A percentile compares a stretch with the other conserved stretches of the same genome.
phyloP scores from a whole-genome alignment of 1,140 invertebrate genomes.

The Carcinoscorpius rotundicauda region DNA sequence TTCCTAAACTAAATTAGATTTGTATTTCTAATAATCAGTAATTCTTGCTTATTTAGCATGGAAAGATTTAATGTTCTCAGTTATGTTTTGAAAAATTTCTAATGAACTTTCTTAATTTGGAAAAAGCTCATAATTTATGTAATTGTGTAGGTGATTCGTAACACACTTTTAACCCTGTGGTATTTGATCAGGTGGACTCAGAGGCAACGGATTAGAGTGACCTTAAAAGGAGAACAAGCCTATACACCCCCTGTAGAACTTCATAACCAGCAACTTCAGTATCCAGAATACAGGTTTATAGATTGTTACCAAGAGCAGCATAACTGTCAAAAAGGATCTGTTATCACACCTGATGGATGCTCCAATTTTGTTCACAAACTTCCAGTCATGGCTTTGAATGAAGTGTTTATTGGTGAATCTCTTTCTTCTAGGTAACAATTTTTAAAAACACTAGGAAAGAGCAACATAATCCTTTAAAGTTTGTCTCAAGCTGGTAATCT shows the following conservation, averaged over 20 bases:
- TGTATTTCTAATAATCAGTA: too few species aligned
- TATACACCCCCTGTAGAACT: slow-evolving; percentile 49
- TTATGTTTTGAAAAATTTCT: too few species aligned
- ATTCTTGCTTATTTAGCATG: too few species aligned
- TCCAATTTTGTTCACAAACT: slow-evolving; percentile 33
- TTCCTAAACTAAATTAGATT: too few species aligned
- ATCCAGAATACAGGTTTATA: slow-evolving; percentile 41
- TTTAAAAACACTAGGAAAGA: too few species aligned
- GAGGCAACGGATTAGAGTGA: slow-evolving; percentile 74
- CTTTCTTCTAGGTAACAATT: slow-evolving; percentile 56
- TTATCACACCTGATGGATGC: slow-evolving; percentile 11
- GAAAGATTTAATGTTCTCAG: too few species aligned
- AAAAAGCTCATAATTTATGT: too few species aligned
- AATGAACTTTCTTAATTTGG: too few species aligned
- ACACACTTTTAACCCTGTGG: too few species aligned
- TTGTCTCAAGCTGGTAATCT: too few species aligned
- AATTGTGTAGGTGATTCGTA: too few species aligned
- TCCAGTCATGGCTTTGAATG: slow-evolving; percentile 68
- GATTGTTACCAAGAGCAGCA: slow-evolving; percentile 40
- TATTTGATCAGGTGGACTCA: slow-evolving; percentile 52
- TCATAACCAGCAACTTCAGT: slow-evolving; percentile 47
- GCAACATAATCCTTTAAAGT: too few species aligned
- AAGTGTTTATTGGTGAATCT: slow-evolving; percentile 92
- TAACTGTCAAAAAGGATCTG: slow-evolving; percentile 14
- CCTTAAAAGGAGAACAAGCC: slow-evolving; percentile 51